Evolutionary conservation across 2,797 vertebrate genomes (phyloP).

Genomic region (Oryzias dopingdopingensis): DNA sequence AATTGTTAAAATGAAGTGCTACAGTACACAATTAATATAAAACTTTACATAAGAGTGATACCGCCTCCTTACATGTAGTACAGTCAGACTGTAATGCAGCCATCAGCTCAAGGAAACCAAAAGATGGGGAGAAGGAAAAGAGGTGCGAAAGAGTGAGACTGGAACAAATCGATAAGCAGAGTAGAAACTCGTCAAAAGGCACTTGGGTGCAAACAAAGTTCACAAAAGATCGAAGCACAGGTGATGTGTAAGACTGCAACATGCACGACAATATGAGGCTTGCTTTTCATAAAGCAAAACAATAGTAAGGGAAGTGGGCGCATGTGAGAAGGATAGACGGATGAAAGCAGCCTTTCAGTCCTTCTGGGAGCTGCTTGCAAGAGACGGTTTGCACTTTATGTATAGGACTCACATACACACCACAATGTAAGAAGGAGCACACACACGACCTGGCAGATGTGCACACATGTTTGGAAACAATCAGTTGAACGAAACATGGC

Average conservation of each 20-base stretch:
- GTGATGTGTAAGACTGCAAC: constrained; percentile 28
- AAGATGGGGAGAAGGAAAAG: constrained; percentile 1
- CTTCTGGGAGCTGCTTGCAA: constrained; percentile 36
- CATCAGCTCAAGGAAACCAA: constrained; percentile 53
- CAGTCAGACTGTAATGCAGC: constrained; percentile 57
- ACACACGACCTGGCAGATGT: constrained; percentile 20
- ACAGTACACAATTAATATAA: too few relatives aligned
- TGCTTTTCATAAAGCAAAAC: constrained; percentile 17
- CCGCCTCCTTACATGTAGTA: not conserved
- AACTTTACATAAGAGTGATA: too few relatives aligned
- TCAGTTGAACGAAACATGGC: constrained; percentile 37
- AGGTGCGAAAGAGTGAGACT: constrained; percentile 5
- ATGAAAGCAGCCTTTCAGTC: constrained; percentile 48
- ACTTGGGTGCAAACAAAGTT: constrained; percentile 22
- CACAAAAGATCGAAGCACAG: constrained; percentile 32
- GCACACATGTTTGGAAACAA: constrained; percentile 31
- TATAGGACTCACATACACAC: constrained; percentile 16
- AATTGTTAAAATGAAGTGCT: too few relatives aligned
- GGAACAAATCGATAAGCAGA: constrained; percentile 41
- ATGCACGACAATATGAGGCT: constrained; percentile 23
- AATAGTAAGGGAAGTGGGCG: not conserved
- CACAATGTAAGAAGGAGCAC: constrained; percentile 15
- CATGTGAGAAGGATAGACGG: constrained; percentile 17
- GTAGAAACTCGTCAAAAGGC: constrained; percentile 31
- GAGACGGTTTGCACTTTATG: constrained; percentile 33